Evolutionary conservation across 2,888 invertebrate species (phyloP).

Genomic region (Vanessa cardui): DNA sequence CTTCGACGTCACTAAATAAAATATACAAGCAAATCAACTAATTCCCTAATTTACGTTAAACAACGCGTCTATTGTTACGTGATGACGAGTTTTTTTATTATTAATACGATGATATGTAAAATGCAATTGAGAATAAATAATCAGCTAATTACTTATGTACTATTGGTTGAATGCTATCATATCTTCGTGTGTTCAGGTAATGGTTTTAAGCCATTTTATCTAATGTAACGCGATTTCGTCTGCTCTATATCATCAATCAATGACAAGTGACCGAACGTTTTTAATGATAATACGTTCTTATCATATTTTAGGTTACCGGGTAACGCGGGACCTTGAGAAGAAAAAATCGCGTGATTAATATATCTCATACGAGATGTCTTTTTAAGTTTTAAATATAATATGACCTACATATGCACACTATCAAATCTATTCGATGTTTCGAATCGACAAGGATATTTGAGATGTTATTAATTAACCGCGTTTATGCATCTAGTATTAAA

Average conservation of each 20-base stretch:
- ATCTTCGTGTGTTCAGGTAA: slow-evolving; percentile 15
- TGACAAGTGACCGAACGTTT: slow-evolving; percentile 47
- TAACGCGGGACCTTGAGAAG: slow-evolving; percentile 54
- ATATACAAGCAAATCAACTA: too few species aligned
- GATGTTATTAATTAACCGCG: too few species aligned
- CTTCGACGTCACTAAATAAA: too few species aligned
- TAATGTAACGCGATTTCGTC: slow-evolving; percentile 24
- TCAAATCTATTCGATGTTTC: not conserved
- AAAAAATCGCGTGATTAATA: slow-evolving; percentile 26
- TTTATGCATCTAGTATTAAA: too few species aligned
- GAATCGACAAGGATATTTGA: too few species aligned
- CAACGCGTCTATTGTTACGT: too few species aligned
- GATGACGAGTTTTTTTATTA: too few species aligned
- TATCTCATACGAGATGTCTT: not conserved
- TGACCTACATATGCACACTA: not conserved
- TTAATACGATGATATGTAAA: not conserved
- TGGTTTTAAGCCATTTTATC: slow-evolving; percentile 23
- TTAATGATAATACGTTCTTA: slow-evolving; percentile 51
- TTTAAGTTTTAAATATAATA: not conserved
- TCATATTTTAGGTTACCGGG: slow-evolving; percentile 65
- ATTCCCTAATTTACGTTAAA: too few species aligned
- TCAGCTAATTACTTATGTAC: not conserved
- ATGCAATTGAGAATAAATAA: not conserved
- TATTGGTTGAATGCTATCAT: not conserved
- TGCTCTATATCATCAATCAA: slow-evolving; percentile 59